phyloP scores from a whole-genome alignment of 2,113 vertebrate species.

The Cyprinodon brontotheroides region DNA sequence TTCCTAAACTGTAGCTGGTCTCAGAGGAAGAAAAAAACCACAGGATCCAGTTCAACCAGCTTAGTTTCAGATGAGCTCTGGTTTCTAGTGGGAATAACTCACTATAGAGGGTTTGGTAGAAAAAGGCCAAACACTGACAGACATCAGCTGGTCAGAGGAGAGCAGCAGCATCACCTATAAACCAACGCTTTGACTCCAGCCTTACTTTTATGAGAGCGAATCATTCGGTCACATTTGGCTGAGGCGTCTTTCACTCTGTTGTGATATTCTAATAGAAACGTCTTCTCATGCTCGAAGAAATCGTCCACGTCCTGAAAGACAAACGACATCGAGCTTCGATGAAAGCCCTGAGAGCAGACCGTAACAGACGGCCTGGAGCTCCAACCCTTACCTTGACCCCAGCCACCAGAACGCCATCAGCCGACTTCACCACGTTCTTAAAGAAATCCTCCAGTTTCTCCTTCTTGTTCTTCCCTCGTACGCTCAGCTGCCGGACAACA shows the following conservation, averaged over 20 bases:
- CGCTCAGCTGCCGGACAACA: slow-evolving; percentile 85
- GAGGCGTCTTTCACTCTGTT: slow-evolving; percentile 96
- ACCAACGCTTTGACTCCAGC: neutral
- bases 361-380: too few species aligned
- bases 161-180: too few species aligned
- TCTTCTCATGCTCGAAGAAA: slow-evolving; percentile 99
- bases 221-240: slow-evolving; percentile 96
- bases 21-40: too few species aligned
- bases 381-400: slow-evolving; percentile 89
- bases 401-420: slow-evolving; percentile 97
- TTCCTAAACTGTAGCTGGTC: too few species aligned
- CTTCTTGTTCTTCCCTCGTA: slow-evolving; percentile 98
- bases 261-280: slow-evolving; percentile 98
- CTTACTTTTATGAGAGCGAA: slow-evolving; percentile 98
- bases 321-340: neutral
- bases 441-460: slow-evolving; percentile 99
- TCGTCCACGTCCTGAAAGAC: slow-evolving; percentile 93
- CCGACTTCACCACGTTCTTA: slow-evolving; percentile 98
- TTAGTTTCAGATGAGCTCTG: too few species aligned
- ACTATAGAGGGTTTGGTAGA: too few species aligned
- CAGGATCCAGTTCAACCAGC: too few species aligned
- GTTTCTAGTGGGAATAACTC: too few species aligned
- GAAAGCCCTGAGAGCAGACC: neutral
- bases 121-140: too few species aligned
- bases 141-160: too few species aligned